Conservation (phyloP, 2,113 vertebrate genomes). For the Podarcis raffonei region DNA sequence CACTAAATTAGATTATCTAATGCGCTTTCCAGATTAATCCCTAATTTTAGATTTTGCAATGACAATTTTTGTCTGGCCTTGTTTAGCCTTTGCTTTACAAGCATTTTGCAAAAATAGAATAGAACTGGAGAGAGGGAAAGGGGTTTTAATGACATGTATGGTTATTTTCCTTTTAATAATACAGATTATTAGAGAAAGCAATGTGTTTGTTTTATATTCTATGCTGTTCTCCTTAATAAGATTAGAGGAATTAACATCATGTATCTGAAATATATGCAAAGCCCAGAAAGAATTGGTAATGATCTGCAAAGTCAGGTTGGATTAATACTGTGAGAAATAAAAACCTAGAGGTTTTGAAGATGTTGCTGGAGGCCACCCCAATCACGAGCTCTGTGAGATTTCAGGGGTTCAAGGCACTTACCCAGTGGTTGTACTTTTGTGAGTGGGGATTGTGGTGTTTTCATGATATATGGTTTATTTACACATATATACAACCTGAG, state of each 20-base stretch:
- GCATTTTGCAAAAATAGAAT: neutral
- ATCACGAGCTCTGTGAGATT: no score
- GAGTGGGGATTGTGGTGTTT: no score
- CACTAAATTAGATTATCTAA: neutral
- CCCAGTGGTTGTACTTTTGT: no score
- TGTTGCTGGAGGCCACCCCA: no score
- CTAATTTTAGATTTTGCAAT: neutral
- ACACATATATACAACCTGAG: no score
- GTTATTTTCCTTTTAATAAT: slow-evolving; percentile 40
- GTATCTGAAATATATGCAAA: slow-evolving; percentile 32
- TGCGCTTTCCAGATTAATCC: neutral
- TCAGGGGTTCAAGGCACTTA: no score
- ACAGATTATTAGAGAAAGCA: slow-evolving; percentile 15
- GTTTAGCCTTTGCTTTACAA: neutral
- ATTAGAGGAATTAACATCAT: slow-evolving; percentile 42
- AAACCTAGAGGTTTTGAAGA: neutral
- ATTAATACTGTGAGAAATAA: neutral
- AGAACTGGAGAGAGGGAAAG: neutral
- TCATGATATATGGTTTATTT: no score
- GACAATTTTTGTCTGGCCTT: neutral
- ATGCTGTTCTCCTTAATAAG: slow-evolving; percentile 44
- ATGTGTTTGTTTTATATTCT: slow-evolving; percentile 39
- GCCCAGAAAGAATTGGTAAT: slow-evolving; percentile 44
- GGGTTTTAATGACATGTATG: neutral
- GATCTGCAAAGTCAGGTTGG: slow-evolving; percentile 33